Conservation (phyloP, 2,113 vertebrate species). For the Leucoraja erinaceus region DNA sequence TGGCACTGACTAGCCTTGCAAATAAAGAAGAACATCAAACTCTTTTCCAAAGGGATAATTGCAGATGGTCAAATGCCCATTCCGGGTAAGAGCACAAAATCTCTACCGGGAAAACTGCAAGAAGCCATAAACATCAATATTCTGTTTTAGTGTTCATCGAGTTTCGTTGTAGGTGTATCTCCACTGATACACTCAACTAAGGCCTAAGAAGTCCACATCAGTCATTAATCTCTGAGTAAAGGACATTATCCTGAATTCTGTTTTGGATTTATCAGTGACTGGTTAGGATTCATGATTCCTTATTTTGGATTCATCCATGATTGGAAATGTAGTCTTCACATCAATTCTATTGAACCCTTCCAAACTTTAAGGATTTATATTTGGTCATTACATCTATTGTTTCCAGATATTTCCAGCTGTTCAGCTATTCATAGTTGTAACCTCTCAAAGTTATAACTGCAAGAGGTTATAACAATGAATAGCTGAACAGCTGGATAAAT, state of each 20-base stretch:
- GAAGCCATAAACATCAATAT: not conserved
- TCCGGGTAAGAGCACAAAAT: not conserved
- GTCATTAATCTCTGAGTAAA: not conserved
- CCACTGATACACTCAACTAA: not conserved
- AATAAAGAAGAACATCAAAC: not conserved
- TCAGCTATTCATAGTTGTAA: not conserved
- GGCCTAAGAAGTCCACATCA: not conserved
- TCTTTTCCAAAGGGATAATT: not conserved
- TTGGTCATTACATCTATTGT: not conserved
- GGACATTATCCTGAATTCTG: not conserved
- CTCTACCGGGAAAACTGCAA: not conserved
- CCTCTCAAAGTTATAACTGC: not conserved
- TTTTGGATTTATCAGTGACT: too few relatives aligned
- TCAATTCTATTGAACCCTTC: too few relatives aligned
- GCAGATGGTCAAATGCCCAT: not conserved
- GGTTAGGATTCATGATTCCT: too few relatives aligned
- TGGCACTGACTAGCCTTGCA: not conserved
- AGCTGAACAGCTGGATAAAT: too few relatives aligned
- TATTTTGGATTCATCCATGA: too few relatives aligned
- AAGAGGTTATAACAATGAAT: too few relatives aligned
- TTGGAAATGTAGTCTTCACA: too few relatives aligned
- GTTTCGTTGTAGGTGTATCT: not conserved
- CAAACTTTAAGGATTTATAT: too few relatives aligned
- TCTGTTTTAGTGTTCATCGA: not conserved
- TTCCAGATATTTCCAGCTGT: not conserved